A percentile compares a stretch with the other conserved stretches of the same genome.
Evolutionary conservation across 2,888 invertebrate genomes (phyloP).

Genomic region (Apotomis betuletana): DNA sequence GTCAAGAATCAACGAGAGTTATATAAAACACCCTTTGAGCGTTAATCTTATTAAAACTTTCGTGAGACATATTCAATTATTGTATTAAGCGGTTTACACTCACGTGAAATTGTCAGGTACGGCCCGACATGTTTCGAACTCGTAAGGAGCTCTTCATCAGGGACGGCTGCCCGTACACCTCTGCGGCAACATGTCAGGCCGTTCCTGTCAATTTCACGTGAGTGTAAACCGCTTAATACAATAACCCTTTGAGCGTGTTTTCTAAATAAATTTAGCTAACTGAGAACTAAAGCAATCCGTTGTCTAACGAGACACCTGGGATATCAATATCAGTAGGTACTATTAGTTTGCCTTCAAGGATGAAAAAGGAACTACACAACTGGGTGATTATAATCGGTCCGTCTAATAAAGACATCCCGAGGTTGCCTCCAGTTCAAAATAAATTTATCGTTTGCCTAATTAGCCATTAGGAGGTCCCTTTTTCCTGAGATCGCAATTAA

Average conservation of each 20-base stretch:
- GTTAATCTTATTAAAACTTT: too few relatives aligned
- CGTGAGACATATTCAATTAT: too few relatives aligned
- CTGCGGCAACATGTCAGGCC: too few relatives aligned
- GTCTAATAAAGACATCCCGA: slow-evolving; percentile 47
- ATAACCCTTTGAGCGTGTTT: neutral
- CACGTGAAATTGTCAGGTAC: too few relatives aligned
- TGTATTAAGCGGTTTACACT: too few relatives aligned
- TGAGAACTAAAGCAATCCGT: neutral
- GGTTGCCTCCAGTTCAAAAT: slow-evolving; percentile 55
- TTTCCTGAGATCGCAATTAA: slow-evolving; percentile 66
- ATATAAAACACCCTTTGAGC: neutral
- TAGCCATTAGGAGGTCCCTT: slow-evolving; percentile 55
- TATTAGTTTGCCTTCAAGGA: neutral
- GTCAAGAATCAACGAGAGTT: too few relatives aligned
- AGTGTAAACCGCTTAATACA: too few relatives aligned
- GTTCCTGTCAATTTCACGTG: too few relatives aligned
- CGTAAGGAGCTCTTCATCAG: too few relatives aligned
- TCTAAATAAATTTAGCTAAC: neutral
- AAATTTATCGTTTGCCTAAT: slow-evolving; percentile 74
- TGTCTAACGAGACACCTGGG: neutral
- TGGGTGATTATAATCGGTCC: too few relatives aligned
- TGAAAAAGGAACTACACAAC: neutral
- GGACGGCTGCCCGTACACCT: too few relatives aligned
- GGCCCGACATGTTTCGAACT: too few relatives aligned
- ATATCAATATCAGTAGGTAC: neutral